These are phyloP conservation scores for Oscheius sp. DNA, from an alignment of 2,888 invertebrate genomes.

Conservation along the genomic window DNA sequence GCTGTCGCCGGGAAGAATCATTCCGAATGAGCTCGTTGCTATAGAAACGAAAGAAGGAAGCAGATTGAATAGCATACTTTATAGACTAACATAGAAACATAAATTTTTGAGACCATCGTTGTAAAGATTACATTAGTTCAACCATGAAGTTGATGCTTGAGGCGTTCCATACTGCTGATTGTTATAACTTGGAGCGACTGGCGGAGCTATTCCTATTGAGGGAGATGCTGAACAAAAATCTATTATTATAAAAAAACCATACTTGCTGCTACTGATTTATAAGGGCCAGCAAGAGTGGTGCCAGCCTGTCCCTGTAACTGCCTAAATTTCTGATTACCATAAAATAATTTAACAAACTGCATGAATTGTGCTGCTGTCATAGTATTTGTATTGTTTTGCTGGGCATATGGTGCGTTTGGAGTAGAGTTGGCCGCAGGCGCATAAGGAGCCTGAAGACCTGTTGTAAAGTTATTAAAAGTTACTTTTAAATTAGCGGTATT, in stretches of 20 bases:
- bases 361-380: slow-evolving; percentile 23
- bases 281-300: slow-evolving; percentile 11
- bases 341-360: slow-evolving; percentile 18
- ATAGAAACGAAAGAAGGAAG: background rate
- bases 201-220: background rate
- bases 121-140: background rate
- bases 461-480: background rate
- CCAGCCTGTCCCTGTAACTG: background rate
- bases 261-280: background rate
- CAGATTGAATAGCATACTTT: background rate
- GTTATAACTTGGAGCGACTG: background rate
- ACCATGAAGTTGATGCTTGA: background rate
- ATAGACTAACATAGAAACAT: background rate
- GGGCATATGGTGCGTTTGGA: slow-evolving; percentile 24
- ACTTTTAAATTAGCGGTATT: slow-evolving; percentile 11
- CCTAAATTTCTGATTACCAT: background rate
- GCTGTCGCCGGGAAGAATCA: slow-evolving; percentile 35
- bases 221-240: background rate
- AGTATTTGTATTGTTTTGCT: background rate
- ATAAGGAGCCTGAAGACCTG: slow-evolving; percentile 26
- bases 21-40: background rate
- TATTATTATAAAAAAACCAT: background rate
- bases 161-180: background rate
- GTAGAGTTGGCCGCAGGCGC: slow-evolving; percentile 38
- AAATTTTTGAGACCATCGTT: slow-evolving; percentile 4